Conservation (phyloP, 2,797 vertebrate genomes). For the Xenentodon cancila region DNA sequence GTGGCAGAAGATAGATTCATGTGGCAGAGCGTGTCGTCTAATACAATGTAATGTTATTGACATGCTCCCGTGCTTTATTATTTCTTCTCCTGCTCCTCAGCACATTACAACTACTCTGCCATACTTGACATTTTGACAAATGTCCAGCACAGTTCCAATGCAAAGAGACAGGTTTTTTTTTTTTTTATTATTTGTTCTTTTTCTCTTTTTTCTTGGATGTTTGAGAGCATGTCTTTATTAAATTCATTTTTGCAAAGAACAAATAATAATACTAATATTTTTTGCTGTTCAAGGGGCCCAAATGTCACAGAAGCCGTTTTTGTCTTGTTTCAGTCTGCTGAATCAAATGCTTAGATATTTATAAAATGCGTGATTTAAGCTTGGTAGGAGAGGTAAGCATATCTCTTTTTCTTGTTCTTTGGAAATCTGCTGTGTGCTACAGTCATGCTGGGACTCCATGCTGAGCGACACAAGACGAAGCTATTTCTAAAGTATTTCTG, state of each 20-base stretch:
- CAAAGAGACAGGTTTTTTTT: background rate
- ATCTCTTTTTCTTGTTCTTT: constrained; percentile 26
- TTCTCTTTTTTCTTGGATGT: background rate
- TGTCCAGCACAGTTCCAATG: constrained; percentile 28
- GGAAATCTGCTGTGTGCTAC: constrained; percentile 31
- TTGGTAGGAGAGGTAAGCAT: constrained; percentile 14
- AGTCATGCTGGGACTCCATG: constrained; percentile 38
- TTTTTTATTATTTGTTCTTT: too few species aligned
- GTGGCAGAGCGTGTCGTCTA: constrained; percentile 58
- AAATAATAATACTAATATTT: constrained; percentile 1
- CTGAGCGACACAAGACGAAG: constrained; percentile 36
- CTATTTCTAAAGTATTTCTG: constrained; percentile 34
- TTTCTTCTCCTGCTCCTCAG: constrained; percentile 49
- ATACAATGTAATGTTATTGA: constrained; percentile 73
- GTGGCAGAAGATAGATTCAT: constrained; percentile 74
- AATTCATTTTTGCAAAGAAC: background rate
- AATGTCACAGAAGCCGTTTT: constrained; percentile 5
- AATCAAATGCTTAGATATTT: constrained; percentile 36
- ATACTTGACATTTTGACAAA: constrained; percentile 47
- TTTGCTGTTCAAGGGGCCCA: constrained; percentile 9
- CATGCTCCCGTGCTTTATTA: constrained; percentile 71
- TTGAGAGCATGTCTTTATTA: background rate
- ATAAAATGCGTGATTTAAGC: constrained; percentile 33
- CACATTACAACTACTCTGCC: constrained; percentile 44
- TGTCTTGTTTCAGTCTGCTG: constrained; percentile 16